A percentile compares a stretch with the other conserved stretches of the same genome.
Conservation (phyloP, 2,113 vertebrate genomes). For the Limnothrissa miodon region DNA sequence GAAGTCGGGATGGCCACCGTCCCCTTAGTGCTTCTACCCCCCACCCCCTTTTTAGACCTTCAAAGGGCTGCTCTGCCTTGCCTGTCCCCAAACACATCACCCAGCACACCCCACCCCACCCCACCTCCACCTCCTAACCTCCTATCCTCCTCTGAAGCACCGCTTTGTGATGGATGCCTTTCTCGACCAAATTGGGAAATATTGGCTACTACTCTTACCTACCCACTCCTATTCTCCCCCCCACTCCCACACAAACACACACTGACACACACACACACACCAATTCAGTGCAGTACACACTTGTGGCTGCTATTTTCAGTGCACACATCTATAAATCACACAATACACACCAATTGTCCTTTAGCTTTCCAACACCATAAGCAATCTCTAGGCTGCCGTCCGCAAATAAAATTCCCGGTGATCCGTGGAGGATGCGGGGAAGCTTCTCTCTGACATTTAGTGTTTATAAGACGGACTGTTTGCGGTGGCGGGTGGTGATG, state of each 20-base stretch:
- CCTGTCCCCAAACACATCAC: neutral
- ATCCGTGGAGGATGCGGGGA: neutral
- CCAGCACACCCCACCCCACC: neutral
- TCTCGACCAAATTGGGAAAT: neutral
- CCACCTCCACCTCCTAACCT: neutral
- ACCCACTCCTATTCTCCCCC: neutral
- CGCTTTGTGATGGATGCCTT: constrained; percentile 22
- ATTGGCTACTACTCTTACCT: neutral
- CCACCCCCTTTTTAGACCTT: constrained; percentile 11
- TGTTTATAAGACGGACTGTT: constrained; percentile 5
- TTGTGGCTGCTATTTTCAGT: neutral
- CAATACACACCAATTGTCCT: neutral
- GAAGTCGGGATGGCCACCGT: constrained; percentile 43
- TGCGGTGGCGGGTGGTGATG: neutral
- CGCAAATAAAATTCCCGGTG: neutral
- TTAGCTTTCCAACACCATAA: neutral
- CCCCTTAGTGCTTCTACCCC: constrained; percentile 30
- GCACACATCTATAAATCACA: neutral
- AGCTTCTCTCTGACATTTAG: neutral
- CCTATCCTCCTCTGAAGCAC: neutral
- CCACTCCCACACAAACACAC: neutral
- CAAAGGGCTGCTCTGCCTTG: neutral
- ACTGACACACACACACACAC: too few species aligned
- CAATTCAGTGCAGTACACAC: too few species aligned
- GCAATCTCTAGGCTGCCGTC: neutral